phyloP scores from a whole-genome alignment of 2,113 vertebrate genomes.

The Typhlomys cinereus region DNA sequence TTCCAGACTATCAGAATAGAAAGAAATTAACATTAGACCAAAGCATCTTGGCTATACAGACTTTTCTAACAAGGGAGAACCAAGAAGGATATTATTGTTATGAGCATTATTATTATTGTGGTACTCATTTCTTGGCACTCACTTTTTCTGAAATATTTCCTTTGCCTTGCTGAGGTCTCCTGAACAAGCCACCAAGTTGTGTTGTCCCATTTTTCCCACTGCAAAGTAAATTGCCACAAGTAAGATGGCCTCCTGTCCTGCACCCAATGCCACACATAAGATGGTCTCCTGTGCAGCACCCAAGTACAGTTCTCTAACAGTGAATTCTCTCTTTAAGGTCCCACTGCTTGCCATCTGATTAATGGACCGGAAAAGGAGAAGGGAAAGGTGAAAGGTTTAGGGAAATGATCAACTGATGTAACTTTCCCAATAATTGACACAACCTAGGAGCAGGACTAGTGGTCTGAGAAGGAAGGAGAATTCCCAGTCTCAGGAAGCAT shows the following conservation, averaged over 20 bases:
- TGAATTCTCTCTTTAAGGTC: neutral
- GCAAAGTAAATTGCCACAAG: constrained; percentile 63
- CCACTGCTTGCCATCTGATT: neutral
- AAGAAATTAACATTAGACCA: constrained; percentile 32
- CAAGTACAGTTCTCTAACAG: neutral
- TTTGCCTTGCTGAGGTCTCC: constrained; percentile 90
- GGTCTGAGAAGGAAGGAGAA: neutral
- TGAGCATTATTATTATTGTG: too few species aligned
- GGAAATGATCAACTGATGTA: neutral
- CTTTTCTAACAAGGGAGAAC: constrained; percentile 8
- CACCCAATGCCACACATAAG: neutral
- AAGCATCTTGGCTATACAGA: constrained; percentile 5
- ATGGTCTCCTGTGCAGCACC: neutral
- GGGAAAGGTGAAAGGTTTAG: neutral
- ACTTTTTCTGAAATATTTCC: constrained; percentile 93
- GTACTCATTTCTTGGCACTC: constrained; percentile 66
- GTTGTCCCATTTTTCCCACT: constrained; percentile 94
- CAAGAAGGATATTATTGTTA: neutral
- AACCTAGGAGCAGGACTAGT: neutral
- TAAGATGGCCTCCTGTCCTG: neutral
- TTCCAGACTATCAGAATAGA: neutral
- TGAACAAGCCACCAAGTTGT: constrained; percentile 85
- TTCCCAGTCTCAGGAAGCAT: neutral
- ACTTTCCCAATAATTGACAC: neutral
- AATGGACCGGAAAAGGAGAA: neutral